A percentile compares a stretch with the other conserved stretches of the same genome.
Evolutionary conservation across 2,888 invertebrate species (phyloP).

Genomic region (Eristalis arbustorum): DNA sequence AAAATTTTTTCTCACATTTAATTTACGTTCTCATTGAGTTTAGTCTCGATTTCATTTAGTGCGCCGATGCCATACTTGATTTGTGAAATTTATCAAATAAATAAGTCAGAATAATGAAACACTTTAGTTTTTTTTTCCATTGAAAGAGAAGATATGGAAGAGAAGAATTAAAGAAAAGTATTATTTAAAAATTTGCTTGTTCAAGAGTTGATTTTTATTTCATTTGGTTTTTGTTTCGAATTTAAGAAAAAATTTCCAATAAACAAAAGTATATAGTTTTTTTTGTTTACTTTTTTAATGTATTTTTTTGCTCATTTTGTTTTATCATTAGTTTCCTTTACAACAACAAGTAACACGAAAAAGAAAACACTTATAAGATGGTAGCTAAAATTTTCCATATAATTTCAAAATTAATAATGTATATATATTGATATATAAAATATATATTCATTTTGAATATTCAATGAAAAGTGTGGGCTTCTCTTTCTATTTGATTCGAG

Average conservation of each 20-base stretch:
- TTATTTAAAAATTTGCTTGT: constrained; percentile 14
- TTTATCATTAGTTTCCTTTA: constrained; percentile 67
- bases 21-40: background rate
- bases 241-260: constrained; percentile 66
- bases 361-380: constrained; percentile 69
- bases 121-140: background rate
- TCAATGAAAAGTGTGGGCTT: constrained; percentile 72
- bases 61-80: constrained; percentile 54
- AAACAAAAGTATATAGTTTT: constrained; percentile 41
- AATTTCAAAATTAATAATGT: constrained; percentile 67
- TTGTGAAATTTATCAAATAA: constrained; percentile 8
- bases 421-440: constrained; percentile 63
- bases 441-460: constrained; percentile 72
- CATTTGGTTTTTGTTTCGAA: background rate
- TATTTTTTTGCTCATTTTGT: constrained; percentile 49
- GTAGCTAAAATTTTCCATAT: constrained; percentile 68
- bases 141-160: constrained; percentile 33
- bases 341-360: constrained; percentile 70
- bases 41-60: constrained; percentile 3
- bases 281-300: constrained; percentile 36
- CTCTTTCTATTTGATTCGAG: background rate
- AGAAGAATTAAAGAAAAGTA: constrained; percentile 12
- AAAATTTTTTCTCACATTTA: constrained; percentile 61
- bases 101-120: background rate
- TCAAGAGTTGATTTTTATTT: constrained; percentile 20